Conservation (phyloP, 2,113 vertebrate species). For the Psilopsiagon aurifrons region DNA sequence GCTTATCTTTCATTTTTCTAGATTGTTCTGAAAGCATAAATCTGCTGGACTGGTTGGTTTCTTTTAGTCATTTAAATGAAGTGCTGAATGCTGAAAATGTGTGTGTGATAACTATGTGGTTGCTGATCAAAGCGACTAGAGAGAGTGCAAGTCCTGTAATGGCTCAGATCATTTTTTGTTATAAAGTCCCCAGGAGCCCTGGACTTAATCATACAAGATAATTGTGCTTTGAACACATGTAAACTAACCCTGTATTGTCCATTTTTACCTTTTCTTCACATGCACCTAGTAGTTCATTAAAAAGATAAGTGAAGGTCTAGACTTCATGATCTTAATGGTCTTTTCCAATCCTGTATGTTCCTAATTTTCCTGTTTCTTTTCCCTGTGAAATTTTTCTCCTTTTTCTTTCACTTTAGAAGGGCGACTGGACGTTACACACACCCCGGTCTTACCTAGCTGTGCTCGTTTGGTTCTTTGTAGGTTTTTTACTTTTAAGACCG, state of each 20-base stretch:
- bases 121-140: constrained; percentile 51
- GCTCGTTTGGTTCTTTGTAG: background rate
- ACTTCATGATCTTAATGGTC: background rate
- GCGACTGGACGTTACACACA: background rate
- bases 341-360: background rate
- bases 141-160: constrained; percentile 12
- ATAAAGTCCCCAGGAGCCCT: background rate
- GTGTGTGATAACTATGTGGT: constrained; percentile 39
- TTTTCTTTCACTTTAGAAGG: background rate
- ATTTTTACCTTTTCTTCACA: background rate
- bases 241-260: background rate
- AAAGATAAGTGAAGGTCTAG: background rate
- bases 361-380: background rate
- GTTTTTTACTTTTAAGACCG: background rate
- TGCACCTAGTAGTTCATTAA: background rate
- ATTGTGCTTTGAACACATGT: constrained; percentile 35
- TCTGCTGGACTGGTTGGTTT: background rate
- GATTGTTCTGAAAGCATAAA: constrained; percentile 16
- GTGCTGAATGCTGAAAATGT: constrained; percentile 24
- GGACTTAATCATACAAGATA: constrained; percentile 31
- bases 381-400: background rate
- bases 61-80: constrained; percentile 45
- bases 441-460: background rate
- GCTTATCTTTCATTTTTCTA: constrained; percentile 35
- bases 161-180: constrained; percentile 3